Evolutionary conservation across 2,888 invertebrate species (phyloP).

Genomic region (Mimumesa dahlbomi): DNA sequence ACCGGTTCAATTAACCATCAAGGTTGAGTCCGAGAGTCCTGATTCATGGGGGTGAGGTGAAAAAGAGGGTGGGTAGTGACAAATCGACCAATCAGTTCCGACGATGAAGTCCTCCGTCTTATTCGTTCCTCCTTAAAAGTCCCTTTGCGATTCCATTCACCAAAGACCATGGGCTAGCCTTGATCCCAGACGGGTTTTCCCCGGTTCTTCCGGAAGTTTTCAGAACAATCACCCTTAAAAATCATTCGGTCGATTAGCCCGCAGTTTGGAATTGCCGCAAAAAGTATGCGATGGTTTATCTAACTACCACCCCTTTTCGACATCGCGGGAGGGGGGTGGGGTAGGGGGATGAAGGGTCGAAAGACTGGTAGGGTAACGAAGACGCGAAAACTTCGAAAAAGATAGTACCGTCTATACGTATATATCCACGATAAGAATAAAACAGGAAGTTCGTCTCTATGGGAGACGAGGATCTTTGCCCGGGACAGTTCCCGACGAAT

Average conservation of each 20-base stretch:
- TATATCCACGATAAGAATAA: conserved; percentile 13
- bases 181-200: conserved; percentile 39
- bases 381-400: conserved; percentile 38
- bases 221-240: conserved; percentile 70
- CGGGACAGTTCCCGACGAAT: conserved; percentile 65
- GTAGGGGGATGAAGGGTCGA: too few relatives aligned
- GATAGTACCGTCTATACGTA: conserved; percentile 2
- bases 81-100: conserved; percentile 77
- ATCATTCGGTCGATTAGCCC: conserved; percentile 74
- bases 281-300: conserved; percentile 39
- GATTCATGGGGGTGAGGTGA: conserved; percentile 58
- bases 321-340: too few relatives aligned
- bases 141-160: conserved; percentile 56
- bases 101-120: conserved; percentile 77
- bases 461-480: conserved; percentile 41
- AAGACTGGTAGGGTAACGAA: too few relatives aligned
- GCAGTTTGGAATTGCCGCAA: conserved; percentile 45
- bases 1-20: conserved; percentile 73
- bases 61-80: conserved; percentile 61
- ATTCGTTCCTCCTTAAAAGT: conserved; percentile 63
- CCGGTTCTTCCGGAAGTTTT: conserved; percentile 63
- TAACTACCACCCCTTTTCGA: too few relatives aligned
- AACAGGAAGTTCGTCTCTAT: conserved; percentile 3
- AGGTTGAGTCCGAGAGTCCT: conserved; percentile 47
- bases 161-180: conserved; percentile 6